Evolutionary conservation across 2,113 vertebrate species (phyloP).

Genomic region (Ahaetulla prasina): DNA sequence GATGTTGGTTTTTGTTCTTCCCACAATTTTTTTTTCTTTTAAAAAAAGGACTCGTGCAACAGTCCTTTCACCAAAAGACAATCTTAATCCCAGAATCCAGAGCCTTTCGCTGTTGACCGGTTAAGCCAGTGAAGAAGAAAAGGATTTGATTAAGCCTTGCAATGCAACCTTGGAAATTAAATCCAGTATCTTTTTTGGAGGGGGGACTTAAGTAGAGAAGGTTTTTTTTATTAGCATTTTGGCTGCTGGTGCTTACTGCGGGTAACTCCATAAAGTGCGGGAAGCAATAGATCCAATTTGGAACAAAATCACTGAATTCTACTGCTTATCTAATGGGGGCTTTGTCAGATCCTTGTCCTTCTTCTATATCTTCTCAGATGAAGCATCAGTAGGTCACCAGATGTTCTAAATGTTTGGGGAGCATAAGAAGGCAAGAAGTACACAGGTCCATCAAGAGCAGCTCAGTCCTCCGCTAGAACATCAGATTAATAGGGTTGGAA

Average conservation of each 20-base stretch:
- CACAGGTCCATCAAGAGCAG: background rate
- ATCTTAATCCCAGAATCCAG: slow-evolving; percentile 75
- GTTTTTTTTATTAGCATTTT: slow-evolving; percentile 69
- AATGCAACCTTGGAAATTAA: slow-evolving; percentile 72
- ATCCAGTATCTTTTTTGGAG: slow-evolving; percentile 57
- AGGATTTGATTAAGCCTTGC: slow-evolving; percentile 77
- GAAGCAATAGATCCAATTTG: slow-evolving; percentile 68
- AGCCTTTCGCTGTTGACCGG: slow-evolving; percentile 71
- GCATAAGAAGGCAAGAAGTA: background rate
- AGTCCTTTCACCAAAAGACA: slow-evolving; percentile 66
- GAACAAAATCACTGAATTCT: slow-evolving; percentile 65
- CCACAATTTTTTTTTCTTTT: slow-evolving; percentile 58
- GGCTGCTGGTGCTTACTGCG: slow-evolving; percentile 41
- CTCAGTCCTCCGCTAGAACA: background rate
- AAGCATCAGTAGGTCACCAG: background rate
- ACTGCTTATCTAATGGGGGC: slow-evolving; percentile 45
- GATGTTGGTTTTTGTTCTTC: slow-evolving; percentile 74
- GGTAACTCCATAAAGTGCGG: background rate
- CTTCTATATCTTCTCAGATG: slow-evolving; percentile 30
- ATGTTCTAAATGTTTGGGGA: background rate
- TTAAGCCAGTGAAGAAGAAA: slow-evolving; percentile 73
- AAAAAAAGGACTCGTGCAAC: slow-evolving; percentile 67
- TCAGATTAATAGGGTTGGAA: background rate
- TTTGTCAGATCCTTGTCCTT: slow-evolving; percentile 41
- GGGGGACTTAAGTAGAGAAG: slow-evolving; percentile 62